Evolutionary conservation across 2,888 invertebrate genomes (phyloP), one percentile per base, ranked within the genome.

Genomic region (Parnassius glacialis): DNA sequence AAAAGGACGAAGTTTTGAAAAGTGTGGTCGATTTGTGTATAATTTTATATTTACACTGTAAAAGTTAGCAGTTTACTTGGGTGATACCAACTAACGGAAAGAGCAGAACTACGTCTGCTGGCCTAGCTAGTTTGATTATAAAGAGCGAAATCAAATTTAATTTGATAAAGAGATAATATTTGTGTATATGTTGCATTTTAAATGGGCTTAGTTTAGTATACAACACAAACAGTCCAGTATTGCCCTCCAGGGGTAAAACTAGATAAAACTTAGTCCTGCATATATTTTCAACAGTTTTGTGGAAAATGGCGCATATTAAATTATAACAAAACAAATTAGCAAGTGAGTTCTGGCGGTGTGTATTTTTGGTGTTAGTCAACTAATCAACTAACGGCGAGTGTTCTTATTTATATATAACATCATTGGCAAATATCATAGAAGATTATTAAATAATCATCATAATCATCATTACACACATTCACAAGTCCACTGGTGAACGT

Each of bases 111-210:
- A 5, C 34, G 34, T 34, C 1, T 34, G 1, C 34, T 1, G 34
- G 34, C 13, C 47, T 13, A 25, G 12, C 42, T 13, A 25, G 12
- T 58, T 52, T n/a, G 48, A 53, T 59, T 59, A 44, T 41, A 52
- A 13, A 12, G 47, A 42, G 45, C 48, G n/a, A 11, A 59, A 9
- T 52, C 47, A 47, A 57, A 57, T 11, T 52, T 42, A n/a, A 12
- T 56, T 57, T 41, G 20, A 57, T 57, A 52, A 57, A 61, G 52
- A 57, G 52, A 61, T 57, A 57, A 61, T 56, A 61, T 61, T 61
- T 52, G 53, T 57, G 48, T 9, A 45, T 44, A 50, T 58, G 58
- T 54, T 58, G 58, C 48, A 54, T 58, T 58, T 51, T 45, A 51
- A 58, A 45, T 41, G 45, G 16, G 20, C 48, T 48, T 48, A 62